A percentile compares a stretch with the other conserved stretches of the same genome.
Conservation (phyloP, 2,888 invertebrate genomes). For the Nemurella pictetii region DNA sequence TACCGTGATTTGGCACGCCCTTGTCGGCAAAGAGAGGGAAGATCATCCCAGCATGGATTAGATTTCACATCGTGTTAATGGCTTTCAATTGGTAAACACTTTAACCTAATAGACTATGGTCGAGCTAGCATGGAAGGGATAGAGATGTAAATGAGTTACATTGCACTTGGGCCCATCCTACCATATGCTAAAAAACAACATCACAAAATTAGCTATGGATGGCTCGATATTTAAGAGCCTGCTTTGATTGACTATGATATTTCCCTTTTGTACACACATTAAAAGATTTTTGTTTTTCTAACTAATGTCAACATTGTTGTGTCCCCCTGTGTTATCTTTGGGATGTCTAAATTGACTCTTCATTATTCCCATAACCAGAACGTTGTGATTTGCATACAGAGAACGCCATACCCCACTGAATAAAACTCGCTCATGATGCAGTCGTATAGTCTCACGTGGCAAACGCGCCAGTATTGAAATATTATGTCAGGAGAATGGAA, state of each 20-base stretch:
- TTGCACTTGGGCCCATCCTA: neutral
- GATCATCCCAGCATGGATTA: constrained; percentile 33
- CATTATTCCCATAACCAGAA: constrained; percentile 5
- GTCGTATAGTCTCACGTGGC: too few relatives aligned
- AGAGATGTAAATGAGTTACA: neutral
- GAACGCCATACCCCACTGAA: neutral
- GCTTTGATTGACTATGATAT: neutral
- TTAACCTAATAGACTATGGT: neutral
- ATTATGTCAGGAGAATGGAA: too few relatives aligned
- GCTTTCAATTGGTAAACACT: constrained; percentile 38
- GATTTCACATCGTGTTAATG: constrained; percentile 36
- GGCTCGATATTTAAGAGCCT: neutral
- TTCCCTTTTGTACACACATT: constrained; percentile 15
- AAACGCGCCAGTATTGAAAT: too few relatives aligned
- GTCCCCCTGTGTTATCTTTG: constrained; percentile 12
- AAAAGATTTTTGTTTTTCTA: constrained; percentile 15
- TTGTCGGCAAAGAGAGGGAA: neutral
- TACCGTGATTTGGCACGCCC: constrained; percentile 2
- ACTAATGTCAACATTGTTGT: constrained; percentile 13
- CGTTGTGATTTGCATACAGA: constrained; percentile 7
- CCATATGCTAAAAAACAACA: neutral
- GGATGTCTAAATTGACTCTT: constrained; percentile 16
- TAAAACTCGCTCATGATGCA: neutral
- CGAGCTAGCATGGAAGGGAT: neutral
- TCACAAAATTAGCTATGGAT: neutral